Conservation (phyloP, 1,140 invertebrate genomes). For the Cardiocondyla obscurior region DNA sequence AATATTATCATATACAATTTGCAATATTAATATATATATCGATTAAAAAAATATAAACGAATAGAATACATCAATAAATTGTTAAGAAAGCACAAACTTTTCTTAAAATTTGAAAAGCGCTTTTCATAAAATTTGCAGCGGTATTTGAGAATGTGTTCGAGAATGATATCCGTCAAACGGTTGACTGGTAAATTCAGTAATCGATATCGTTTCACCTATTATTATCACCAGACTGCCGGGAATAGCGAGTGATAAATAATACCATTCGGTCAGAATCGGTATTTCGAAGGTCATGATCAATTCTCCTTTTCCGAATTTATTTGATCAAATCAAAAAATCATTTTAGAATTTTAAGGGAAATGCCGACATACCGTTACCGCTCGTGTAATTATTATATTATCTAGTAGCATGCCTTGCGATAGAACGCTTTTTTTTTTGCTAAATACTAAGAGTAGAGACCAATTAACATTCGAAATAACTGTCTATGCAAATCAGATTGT, state of each 20-base stretch:
- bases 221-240: background rate
- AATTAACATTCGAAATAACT: conserved; percentile 31
- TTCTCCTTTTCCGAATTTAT: background rate
- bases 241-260: conserved; percentile 44
- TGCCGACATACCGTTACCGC: background rate
- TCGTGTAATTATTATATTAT: conserved; percentile 14
- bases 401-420: background rate
- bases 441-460: background rate
- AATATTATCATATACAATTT: too few relatives aligned
- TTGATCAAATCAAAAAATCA: background rate
- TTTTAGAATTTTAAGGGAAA: too few relatives aligned
- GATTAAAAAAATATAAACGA: background rate
- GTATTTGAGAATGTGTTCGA: background rate
- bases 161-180: background rate
- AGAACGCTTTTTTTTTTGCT: background rate
- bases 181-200: background rate
- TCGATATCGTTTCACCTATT: conserved; percentile 21
- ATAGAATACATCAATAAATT: background rate
- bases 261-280: background rate
- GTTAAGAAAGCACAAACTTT: too few relatives aligned
- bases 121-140: background rate
- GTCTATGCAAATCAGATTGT: background rate
- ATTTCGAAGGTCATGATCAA: conserved; percentile 40
- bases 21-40: too few relatives aligned
- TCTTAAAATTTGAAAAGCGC: background rate